These are phyloP conservation scores for Nannoperca obscura DNA, from an alignment of 2,797 vertebrate genomes.

Conservation along the genomic window DNA sequence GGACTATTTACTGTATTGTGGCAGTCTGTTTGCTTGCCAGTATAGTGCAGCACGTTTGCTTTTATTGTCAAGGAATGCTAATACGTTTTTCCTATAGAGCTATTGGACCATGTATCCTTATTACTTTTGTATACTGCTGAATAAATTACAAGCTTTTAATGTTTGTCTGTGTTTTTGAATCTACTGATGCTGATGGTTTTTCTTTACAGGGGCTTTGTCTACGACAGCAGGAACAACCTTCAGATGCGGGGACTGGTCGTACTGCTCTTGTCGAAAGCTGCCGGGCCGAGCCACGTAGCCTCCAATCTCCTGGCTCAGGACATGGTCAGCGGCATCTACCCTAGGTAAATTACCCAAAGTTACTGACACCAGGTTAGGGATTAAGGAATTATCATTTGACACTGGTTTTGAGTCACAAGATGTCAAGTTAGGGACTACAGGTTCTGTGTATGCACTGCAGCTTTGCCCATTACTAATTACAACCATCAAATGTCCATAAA, in stretches of 20 bases:
- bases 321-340: slow-evolving; percentile 96
- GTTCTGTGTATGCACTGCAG: not conserved
- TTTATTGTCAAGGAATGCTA: not conserved
- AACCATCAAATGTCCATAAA: slow-evolving; percentile 9
- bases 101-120: not conserved
- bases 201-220: slow-evolving; percentile 90
- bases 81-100: not conserved
- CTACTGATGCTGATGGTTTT: not conserved
- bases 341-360: slow-evolving; percentile 85
- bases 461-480: not conserved
- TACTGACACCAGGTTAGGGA: not conserved
- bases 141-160: not conserved
- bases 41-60: not conserved
- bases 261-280: slow-evolving; percentile 95
- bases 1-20: not conserved
- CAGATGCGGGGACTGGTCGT: slow-evolving; percentile 95
- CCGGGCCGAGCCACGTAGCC: slow-evolving; percentile 87
- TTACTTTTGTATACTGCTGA: not conserved
- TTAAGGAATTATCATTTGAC: not conserved
- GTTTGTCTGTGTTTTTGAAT: not conserved
- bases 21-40: not conserved
- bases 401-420: not conserved
- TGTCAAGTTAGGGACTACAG: not conserved
- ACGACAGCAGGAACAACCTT: slow-evolving; percentile 92
- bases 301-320: slow-evolving; percentile 85